Evolutionary conservation across 1,140 invertebrate genomes (phyloP), one percentile per base, ranked within the genome.

Genomic region (Eurytemora carolleeae): DNA sequence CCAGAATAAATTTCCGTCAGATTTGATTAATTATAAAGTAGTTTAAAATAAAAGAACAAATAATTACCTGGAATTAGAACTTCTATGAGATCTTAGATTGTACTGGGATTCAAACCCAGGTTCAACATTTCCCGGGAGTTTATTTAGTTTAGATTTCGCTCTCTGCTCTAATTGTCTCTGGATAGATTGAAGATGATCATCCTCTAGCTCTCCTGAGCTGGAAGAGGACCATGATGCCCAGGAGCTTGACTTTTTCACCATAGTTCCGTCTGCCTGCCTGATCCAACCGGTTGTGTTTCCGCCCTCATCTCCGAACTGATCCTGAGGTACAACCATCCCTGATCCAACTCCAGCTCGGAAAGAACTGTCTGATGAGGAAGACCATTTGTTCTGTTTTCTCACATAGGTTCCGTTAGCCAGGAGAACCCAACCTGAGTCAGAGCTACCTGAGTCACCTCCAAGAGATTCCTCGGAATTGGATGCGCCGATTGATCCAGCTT

Each of bases 341-440:
- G 7, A n/a, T 44, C 31, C 31, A 44, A 12, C 7, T 7, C 31
- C 31, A n/a, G 31, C 31, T n/a, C n/a, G 31, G 31, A 44, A 44
- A n/a, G 7, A 12, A 12, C 31, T n/a, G n/a, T n/a, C 31, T 44
- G 31, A 44, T 24, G 23, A 2, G 2, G 58, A 24, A 15, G 58
- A 59, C 58, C 58, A 59, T 12, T 15, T n/a, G 1, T 22, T 19
- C 31, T 24, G 23, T 19, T n/a, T 59, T 25, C 58, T 16, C 22
- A 59, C 58, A 19, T 59, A 31, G 58, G 58, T 59, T 15, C 58
- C 58, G 31, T 59, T 59, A n/a, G 23, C 2, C 58, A 59, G 19
- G 1, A 25, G 22, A 1, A 31, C 21, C 58, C 58, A 59, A n/a
- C 58, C 58, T n/a, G 58, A 59, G 58, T 59, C 58, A 18, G 22